phyloP scores from a whole-genome alignment of 2,888 invertebrate genomes.

The Nemotelus pantherinus region DNA sequence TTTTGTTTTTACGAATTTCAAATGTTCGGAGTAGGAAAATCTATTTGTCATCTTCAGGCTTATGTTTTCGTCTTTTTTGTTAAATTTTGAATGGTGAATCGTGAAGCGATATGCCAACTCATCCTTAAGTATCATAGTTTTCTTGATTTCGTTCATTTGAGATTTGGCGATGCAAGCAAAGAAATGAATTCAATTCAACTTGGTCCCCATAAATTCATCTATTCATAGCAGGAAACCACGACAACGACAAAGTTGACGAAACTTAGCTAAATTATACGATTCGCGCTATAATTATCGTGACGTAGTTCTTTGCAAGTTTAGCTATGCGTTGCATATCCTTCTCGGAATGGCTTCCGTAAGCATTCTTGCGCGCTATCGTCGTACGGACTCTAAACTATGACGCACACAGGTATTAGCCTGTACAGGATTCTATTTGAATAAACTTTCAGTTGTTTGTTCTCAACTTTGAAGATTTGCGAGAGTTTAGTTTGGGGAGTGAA shows the following conservation, averaged over 20 bases:
- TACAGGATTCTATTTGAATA: slow-evolving; percentile 13
- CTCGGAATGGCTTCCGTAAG: neutral
- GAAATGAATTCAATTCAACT: too few species aligned
- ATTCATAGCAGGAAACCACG: neutral
- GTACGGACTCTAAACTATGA: neutral
- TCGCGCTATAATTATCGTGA: slow-evolving; percentile 9
- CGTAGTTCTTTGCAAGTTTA: neutral
- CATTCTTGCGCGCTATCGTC: neutral
- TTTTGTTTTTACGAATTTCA: neutral
- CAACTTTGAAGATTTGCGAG: neutral
- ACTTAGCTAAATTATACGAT: slow-evolving; percentile 5
- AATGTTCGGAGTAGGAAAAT: slow-evolving; percentile 1
- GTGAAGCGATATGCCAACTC: too few species aligned
- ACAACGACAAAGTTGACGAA: neutral
- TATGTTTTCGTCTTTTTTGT: neutral
- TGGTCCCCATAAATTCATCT: neutral
- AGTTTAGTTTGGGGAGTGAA: neutral
- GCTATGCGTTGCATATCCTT: slow-evolving; percentile 8
- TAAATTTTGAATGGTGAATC: neutral
- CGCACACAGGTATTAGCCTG: neutral
- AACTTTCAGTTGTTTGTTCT: slow-evolving; percentile 22
- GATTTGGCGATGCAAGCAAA: too few species aligned
- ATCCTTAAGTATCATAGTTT: too few species aligned
- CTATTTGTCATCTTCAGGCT: neutral
- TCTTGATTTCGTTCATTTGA: too few species aligned